Conservation (phyloP, 2,113 vertebrate genomes). For the Protobothrops flavoviridis region DNA sequence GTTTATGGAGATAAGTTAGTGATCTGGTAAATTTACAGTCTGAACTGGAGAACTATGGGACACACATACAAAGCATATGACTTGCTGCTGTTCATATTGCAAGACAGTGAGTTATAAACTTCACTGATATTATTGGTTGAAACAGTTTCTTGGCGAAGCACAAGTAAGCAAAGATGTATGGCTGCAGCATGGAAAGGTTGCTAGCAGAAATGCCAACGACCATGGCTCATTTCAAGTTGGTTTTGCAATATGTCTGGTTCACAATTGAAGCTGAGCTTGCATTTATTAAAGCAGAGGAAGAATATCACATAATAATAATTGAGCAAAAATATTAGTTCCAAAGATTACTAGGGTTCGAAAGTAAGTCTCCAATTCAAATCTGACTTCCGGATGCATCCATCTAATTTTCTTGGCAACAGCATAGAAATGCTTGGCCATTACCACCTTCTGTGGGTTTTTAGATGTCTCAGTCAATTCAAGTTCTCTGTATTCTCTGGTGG, state of each 20-base stretch:
- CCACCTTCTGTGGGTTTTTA: neutral
- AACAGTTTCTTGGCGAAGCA: neutral
- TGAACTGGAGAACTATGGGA: neutral
- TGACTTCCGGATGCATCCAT: neutral
- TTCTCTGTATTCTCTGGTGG: neutral
- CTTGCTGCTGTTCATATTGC: neutral
- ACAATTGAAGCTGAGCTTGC: neutral
- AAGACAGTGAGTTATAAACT: neutral
- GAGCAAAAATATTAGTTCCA: neutral
- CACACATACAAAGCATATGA: neutral
- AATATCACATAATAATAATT: neutral
- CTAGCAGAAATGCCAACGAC: neutral
- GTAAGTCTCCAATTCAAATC: neutral
- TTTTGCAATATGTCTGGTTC: neutral
- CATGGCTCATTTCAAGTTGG: no score
- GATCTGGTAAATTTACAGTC: neutral
- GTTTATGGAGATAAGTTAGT: neutral
- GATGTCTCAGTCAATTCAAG: neutral
- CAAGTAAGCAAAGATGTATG: neutral
- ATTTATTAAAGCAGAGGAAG: neutral
- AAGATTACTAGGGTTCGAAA: neutral
- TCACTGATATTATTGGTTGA: neutral
- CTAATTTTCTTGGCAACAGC: neutral
- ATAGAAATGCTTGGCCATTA: neutral
- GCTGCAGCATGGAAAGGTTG: neutral